phyloP scores from a whole-genome alignment of 2,888 invertebrate genomes.

The Thereva nobilitata region DNA sequence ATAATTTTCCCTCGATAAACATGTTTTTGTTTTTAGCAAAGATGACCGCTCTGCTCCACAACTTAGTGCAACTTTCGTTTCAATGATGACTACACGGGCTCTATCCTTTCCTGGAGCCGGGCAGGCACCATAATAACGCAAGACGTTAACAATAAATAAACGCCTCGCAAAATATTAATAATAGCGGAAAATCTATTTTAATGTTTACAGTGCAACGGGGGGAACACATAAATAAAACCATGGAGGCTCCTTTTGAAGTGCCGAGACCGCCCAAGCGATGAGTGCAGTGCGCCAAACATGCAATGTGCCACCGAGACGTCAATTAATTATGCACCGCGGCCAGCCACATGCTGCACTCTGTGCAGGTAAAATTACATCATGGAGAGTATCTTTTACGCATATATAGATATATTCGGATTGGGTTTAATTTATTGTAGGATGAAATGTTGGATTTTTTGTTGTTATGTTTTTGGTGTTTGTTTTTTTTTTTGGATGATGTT shows the following conservation, averaged over 20 bases:
- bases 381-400: constrained; percentile 7
- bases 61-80: constrained; percentile 5
- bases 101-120: not conserved
- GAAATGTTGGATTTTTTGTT: no score
- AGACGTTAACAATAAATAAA: constrained; percentile 28
- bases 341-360: constrained; percentile 21
- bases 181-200: constrained; percentile 15
- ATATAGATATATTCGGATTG: constrained; percentile 4
- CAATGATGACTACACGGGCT: no score
- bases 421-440: no score
- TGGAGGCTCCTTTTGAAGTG: constrained; percentile 32
- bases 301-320: constrained; percentile 35
- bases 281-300: constrained; percentile 28
- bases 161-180: constrained; percentile 35
- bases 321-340: constrained; percentile 30
- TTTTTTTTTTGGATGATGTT: no score
- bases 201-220: constrained; percentile 11
- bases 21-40: no score
- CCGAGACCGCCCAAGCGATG: constrained; percentile 35
- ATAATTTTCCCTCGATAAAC: no score
- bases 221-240: constrained; percentile 18
- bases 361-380: constrained; percentile 27
- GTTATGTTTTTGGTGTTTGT: no score
- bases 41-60: not conserved
- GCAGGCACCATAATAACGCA: not conserved